A percentile compares a stretch with the other conserved stretches of the same genome.
Evolutionary conservation across 2,113 vertebrate species (phyloP).

Genomic region (Megaleporinus macrocephalus): DNA sequence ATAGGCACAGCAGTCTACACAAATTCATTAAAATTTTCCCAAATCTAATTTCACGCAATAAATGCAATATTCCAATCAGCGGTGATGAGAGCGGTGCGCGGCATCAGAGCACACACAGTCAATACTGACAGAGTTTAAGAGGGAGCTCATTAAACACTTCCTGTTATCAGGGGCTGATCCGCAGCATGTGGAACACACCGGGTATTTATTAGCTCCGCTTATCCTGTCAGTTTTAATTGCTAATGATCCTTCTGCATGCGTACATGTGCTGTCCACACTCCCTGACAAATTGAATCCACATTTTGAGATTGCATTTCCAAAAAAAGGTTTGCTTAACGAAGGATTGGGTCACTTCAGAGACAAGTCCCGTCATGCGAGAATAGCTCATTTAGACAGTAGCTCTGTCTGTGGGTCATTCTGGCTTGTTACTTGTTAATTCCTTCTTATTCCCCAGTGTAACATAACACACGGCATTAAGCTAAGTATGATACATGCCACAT

Average conservation of each 20-base stretch:
- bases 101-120: constrained; percentile 8
- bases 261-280: constrained; percentile 20
- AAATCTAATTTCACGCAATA: constrained; percentile 67
- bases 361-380: not conserved
- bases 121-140: constrained; percentile 42
- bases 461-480: not conserved
- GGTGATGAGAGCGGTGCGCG: constrained; percentile 56
- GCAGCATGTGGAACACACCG: constrained; percentile 51
- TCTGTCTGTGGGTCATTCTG: not conserved
- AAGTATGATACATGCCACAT: not conserved
- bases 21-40: constrained; percentile 60
- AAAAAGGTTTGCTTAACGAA: constrained; percentile 30
- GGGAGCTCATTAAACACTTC: constrained; percentile 56
- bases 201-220: constrained; percentile 61
- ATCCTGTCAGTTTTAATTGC: constrained; percentile 54
- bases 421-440: not conserved
- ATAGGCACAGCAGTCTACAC: constrained; percentile 52
- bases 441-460: not conserved
- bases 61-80: constrained; percentile 72
- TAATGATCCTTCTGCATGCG: constrained; percentile 49
- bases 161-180: constrained; percentile 60
- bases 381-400: not conserved
- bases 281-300: constrained; percentile 44
- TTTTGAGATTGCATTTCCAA: not conserved
- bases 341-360: constrained; percentile 25